A percentile compares a stretch with the other conserved stretches of the same genome.
These are phyloP conservation scores for Enteromius fasciolatus DNA, from an alignment of 2,797 vertebrate species.

Conservation along the genomic window DNA sequence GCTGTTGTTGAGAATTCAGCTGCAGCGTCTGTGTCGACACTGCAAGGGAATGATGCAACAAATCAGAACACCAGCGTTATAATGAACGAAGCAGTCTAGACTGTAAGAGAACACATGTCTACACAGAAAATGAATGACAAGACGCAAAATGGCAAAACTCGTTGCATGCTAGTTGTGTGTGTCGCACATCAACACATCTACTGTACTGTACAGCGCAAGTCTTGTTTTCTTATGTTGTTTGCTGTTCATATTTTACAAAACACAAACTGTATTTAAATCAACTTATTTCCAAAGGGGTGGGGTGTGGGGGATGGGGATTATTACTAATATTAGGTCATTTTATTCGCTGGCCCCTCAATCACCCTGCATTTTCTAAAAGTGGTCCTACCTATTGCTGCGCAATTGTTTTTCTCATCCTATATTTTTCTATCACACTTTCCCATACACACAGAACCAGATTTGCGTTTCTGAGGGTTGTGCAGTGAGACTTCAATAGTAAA, in stretches of 20 bases:
- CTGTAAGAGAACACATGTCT: not conserved
- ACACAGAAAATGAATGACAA: not conserved
- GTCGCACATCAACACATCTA: not conserved
- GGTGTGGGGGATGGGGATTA: too few species aligned
- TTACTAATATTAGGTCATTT: not conserved
- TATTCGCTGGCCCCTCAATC: not conserved
- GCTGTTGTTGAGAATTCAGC: not conserved
- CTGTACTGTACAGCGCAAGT: not conserved
- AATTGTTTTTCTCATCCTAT: not conserved
- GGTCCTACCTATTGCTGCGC: not conserved
- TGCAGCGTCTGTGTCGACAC: not conserved
- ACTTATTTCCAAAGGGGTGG: not conserved
- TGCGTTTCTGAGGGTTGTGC: not conserved
- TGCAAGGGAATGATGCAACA: not conserved
- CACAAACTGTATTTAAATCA: not conserved
- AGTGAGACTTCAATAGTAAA: not conserved
- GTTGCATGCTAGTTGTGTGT: not conserved
- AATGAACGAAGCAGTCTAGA: conserved; percentile 1
- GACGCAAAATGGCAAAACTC: not conserved
- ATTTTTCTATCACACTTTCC: not conserved
- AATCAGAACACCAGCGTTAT: not conserved
- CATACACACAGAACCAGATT: not conserved
- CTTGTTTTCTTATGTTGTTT: not conserved
- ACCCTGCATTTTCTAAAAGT: not conserved
- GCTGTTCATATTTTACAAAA: not conserved